Evolutionary conservation across 2,113 vertebrate species (phyloP), one percentile per base, ranked within the genome.

Genomic region (Odocoileus hemionus): DNA sequence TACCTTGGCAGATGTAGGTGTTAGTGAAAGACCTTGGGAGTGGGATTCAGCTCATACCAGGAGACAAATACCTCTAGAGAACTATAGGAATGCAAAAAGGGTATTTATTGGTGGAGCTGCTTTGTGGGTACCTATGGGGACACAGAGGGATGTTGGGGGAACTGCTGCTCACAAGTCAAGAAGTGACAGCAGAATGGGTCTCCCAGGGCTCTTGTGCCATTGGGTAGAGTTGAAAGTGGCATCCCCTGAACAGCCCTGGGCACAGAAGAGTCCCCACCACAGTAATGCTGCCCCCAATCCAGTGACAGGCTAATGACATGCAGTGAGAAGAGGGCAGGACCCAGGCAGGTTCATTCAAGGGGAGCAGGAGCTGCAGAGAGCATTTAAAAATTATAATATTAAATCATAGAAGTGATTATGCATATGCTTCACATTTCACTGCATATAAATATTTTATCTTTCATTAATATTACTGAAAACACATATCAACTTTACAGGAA

Each of bases 391-490:
- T 67, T 26, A 64, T 6, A 50, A 91, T 85, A 94, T 74, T 57
- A 57, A 97, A 95, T 86, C 57, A 88, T 83, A 94, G 79, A 84
- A 92, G 26, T 57, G 78, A 92, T 88, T 67, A 45, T 23, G 88
- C 25, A 88, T 86, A 79, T 70, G 83, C 13, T 86, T 17, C 86
- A 74, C 47, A 93, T 94, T 86, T 93, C 64, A 83, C 43, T 61
- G 26, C 30, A 80, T 76, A 43, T 28, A 89, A 39, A 57, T 61
- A 76, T 43, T 43, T 84, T 64, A 55, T 52, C 21, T 70, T 91
- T 96, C 86, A 89, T 7, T 64, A 92, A 86, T 36, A 76, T 70
- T 78, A 58, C 8, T 94, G 78, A 67, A 91, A 97, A 98, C 94
- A 60, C 61, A 70, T 45, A 91, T 87, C 30, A 36, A 88, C 26